Conservation (phyloP, 2,888 invertebrate species). For the Trissonchulus sp. region DNA sequence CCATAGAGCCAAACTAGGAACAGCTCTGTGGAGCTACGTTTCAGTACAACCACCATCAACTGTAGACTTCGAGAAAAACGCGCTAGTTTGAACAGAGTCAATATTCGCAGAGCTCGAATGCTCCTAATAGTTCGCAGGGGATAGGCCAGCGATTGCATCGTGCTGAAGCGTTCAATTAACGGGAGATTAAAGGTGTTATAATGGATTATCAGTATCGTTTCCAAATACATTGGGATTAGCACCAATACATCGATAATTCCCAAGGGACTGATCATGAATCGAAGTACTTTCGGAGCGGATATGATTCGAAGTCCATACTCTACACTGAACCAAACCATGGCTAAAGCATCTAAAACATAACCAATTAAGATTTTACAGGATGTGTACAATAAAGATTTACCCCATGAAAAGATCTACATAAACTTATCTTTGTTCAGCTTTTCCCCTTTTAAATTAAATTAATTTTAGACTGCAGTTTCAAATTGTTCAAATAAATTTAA, state of each 20-base stretch:
- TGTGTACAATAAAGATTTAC: too few species aligned
- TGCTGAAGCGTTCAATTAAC: neutral
- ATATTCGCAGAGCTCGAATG: constrained; percentile 13
- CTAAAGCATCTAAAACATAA: too few species aligned
- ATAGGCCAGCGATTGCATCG: neutral
- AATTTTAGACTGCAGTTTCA: too few species aligned
- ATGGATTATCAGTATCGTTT: neutral
- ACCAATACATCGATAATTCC: neutral
- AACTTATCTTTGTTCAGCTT: too few species aligned
- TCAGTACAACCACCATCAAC: constrained; percentile 17
- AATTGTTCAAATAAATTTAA: too few species aligned
- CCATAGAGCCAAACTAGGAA: constrained; percentile 18
- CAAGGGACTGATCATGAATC: constrained; percentile 9
- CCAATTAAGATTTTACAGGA: too few species aligned
- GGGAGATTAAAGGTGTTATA: neutral
- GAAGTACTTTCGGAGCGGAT: constrained; percentile 14
- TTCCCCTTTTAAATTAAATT: too few species aligned
- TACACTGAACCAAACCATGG: constrained; percentile 13
- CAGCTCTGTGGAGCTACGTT: constrained; percentile 11
- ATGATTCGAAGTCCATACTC: neutral
- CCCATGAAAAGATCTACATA: too few species aligned
- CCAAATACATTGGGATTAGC: neutral
- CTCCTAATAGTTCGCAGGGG: neutral
- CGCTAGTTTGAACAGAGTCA: constrained; percentile 23
- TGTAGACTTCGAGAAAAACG: constrained; percentile 22